These are phyloP conservation scores for Caenorhabditis briggsae DNA, from an alignment of 1,140 invertebrate species.

Conservation along the genomic window DNA sequence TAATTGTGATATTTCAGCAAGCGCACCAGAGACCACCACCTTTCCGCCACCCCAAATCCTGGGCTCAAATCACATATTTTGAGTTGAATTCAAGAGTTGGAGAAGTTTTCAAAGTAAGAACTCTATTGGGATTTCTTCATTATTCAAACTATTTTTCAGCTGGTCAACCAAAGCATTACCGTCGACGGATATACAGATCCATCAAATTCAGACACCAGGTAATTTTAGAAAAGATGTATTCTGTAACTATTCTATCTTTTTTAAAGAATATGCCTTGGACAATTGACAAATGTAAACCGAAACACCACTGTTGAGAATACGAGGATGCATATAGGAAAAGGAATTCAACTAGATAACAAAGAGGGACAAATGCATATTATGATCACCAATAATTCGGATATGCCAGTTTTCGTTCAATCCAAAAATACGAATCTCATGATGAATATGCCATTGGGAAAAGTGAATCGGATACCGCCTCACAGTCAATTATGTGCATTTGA, in stretches of 20 bases:
- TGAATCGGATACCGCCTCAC: slow-evolving; percentile 53
- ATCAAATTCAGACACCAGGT: slow-evolving; percentile 85
- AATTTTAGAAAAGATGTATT: not conserved
- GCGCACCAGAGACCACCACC: slow-evolving; percentile 28
- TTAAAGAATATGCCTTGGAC: slow-evolving; percentile 89
- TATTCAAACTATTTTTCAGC: not conserved
- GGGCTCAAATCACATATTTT: slow-evolving; percentile 95
- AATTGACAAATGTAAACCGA: slow-evolving; percentile 94
- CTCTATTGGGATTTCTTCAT: not conserved
- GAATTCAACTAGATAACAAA: slow-evolving; percentile 76
- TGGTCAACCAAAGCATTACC: slow-evolving; percentile 85
- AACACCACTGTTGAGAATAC: slow-evolving; percentile 99
- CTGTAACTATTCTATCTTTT: not conserved
- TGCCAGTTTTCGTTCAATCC: slow-evolving; percentile 61
- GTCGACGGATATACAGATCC: slow-evolving; percentile 97
- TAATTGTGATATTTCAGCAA: not conserved
- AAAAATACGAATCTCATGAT: slow-evolving; percentile 55
- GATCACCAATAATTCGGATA: slow-evolving; percentile 56
- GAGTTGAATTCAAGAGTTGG: slow-evolving; percentile 95
- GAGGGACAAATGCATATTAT: slow-evolving; percentile 40
- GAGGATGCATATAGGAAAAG: slow-evolving; percentile 93
- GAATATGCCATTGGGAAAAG: slow-evolving; percentile 37
- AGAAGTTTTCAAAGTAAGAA: slow-evolving; percentile 80
- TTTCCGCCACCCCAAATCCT: slow-evolving; percentile 89
- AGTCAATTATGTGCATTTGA: slow-evolving; percentile 58